Conservation (phyloP, 2,797 vertebrate species). For the Coracias cyanogaster region DNA sequence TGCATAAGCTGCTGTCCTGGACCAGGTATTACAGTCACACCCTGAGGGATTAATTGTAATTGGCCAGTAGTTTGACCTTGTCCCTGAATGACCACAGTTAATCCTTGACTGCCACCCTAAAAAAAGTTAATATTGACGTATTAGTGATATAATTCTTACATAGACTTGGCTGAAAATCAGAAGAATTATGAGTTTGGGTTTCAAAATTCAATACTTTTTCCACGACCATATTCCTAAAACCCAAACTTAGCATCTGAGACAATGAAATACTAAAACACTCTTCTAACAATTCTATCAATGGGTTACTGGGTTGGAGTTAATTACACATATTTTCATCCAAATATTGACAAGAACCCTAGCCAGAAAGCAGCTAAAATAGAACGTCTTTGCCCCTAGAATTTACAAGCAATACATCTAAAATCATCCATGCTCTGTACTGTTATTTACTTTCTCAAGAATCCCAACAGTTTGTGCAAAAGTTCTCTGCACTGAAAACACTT, state of each 20-base stretch:
- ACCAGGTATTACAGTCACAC: slow-evolving; percentile 93
- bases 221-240: not conserved
- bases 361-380: not conserved
- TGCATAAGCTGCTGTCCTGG: slow-evolving; percentile 98
- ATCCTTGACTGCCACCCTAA: slow-evolving; percentile 92
- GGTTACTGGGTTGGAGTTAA: not conserved
- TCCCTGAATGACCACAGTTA: slow-evolving; percentile 96
- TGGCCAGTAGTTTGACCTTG: slow-evolving; percentile 97
- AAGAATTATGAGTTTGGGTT: not conserved
- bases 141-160: not conserved
- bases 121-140: not conserved
- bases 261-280: not conserved
- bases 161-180: not conserved
- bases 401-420: not conserved
- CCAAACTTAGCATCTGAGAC: not conserved
- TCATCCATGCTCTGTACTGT: not conserved
- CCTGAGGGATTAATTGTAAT: slow-evolving; percentile 95
- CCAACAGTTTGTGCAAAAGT: not conserved
- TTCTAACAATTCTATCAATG: not conserved
- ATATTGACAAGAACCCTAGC: not conserved
- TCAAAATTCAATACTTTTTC: not conserved
- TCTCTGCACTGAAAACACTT: not conserved
- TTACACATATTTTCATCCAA: not conserved
- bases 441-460: not conserved
- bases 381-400: not conserved